Percentiles rank a stretch among this genome's conserved stretches.
Evolutionary conservation across 2,797 vertebrate species (phyloP).

Genomic region (Tapirus indicus): DNA sequence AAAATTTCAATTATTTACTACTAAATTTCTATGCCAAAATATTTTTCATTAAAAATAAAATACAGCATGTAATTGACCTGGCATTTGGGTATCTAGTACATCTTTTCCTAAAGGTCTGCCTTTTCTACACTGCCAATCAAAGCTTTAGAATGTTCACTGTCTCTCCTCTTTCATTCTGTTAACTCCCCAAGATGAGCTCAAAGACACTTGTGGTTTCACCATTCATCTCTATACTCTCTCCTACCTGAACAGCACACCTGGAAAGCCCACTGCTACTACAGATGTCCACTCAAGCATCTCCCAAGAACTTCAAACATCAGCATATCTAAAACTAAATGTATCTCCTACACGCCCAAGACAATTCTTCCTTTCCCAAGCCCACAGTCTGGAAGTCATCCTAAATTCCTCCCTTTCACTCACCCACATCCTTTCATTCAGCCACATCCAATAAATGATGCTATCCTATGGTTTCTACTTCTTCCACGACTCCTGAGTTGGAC

Average conservation of each 20-base stretch:
- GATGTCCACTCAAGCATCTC: neutral
- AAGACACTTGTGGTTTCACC: neutral
- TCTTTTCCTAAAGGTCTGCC: neutral
- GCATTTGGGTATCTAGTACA: neutral
- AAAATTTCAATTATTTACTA: neutral
- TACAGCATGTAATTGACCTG: neutral
- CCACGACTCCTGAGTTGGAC: neutral
- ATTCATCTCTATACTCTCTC: neutral
- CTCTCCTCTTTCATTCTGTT: neutral
- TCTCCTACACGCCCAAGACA: neutral
- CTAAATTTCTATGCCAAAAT: neutral
- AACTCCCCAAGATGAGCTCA: neutral
- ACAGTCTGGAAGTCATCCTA: neutral
- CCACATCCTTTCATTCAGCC: neutral
- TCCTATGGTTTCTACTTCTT: neutral
- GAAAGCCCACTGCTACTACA: neutral
- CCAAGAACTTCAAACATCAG: neutral
- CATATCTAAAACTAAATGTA: neutral
- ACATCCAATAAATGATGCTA: neutral
- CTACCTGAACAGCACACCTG: neutral
- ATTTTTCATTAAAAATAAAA: neutral
- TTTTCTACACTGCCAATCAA: neutral
- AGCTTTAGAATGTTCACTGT: neutral
- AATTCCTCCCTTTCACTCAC: neutral
- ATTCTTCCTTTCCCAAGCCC: neutral